These are phyloP conservation scores for Tenthredo amoena DNA, from an alignment of 2,888 invertebrate species.

Conservation along the genomic window DNA sequence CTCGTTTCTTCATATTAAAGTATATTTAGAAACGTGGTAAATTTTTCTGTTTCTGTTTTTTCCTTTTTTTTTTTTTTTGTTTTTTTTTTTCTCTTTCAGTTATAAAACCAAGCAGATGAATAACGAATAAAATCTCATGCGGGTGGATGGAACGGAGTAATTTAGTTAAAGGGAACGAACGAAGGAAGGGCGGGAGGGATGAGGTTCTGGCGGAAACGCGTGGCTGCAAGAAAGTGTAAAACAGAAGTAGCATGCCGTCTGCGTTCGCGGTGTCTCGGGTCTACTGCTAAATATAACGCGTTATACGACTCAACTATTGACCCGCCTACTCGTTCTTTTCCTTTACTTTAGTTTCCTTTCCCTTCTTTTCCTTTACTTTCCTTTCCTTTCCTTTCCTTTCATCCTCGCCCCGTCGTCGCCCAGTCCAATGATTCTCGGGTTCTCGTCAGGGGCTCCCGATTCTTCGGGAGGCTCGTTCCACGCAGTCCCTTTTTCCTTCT, in stretches of 20 bases:
- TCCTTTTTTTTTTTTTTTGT: no score
- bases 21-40: not conserved
- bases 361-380: not conserved
- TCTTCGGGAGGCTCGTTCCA: not conserved
- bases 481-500: slow-evolving; percentile 3
- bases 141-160: slow-evolving; percentile 4
- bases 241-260: slow-evolving; percentile 43
- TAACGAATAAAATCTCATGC: not conserved
- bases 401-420: slow-evolving; percentile 16
- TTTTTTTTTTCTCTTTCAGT: not conserved
- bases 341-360: not conserved
- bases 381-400: not conserved
- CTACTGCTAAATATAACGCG: slow-evolving; percentile 47
- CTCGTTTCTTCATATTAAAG: not conserved
- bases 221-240: slow-evolving; percentile 44
- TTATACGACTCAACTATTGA: slow-evolving; percentile 51
- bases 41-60: not conserved
- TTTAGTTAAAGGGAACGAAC: not conserved
- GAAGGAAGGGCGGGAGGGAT: not conserved
- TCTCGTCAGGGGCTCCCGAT: slow-evolving; percentile 12
- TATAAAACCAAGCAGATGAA: not conserved
- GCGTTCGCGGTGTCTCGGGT: slow-evolving; percentile 19
- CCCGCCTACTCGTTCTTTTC: slow-evolving; percentile 6
- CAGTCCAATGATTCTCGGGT: not conserved
- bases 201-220: slow-evolving; percentile 54